Evolutionary conservation across 2,888 invertebrate species (phyloP).

Genomic region (Imbricaverruca yamaguchii): DNA sequence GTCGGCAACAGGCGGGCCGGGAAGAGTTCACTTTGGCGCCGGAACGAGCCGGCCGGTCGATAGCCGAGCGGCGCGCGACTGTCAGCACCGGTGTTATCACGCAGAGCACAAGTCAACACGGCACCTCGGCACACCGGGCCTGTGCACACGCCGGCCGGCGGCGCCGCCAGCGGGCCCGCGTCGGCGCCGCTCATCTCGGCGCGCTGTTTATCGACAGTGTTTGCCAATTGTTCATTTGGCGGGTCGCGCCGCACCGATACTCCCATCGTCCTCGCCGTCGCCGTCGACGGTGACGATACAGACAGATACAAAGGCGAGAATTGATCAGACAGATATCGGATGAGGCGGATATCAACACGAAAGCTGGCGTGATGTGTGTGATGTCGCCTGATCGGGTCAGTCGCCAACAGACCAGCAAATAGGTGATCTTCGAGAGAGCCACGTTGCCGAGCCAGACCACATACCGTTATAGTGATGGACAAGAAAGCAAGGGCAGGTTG

Average conservation of each 20-base stretch:
- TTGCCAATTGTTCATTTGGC: background rate
- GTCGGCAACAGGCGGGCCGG: conserved; percentile 21
- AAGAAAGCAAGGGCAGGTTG: no score
- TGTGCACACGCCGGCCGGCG: background rate
- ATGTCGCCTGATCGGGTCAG: no score
- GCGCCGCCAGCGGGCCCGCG: background rate
- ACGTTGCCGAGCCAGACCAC: no score
- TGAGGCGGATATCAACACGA: no score
- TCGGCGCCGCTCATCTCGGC: background rate
- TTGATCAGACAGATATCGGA: background rate
- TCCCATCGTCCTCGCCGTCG: background rate
- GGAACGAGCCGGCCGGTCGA: conserved; percentile 25
- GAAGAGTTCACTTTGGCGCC: conserved; percentile 23
- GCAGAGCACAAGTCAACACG: conserved; percentile 21
- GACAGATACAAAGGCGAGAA: background rate
- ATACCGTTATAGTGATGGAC: no score
- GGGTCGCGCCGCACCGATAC: no score
- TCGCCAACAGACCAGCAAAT: no score
- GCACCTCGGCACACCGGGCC: background rate
- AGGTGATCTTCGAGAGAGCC: no score
- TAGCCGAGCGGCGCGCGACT: conserved; percentile 27
- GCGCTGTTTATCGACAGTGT: background rate
- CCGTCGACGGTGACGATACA: background rate
- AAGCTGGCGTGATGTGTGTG: no score
- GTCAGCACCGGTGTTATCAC: conserved; percentile 27